These are phyloP conservation scores for Stigmatopora argus DNA, from an alignment of 2,113 vertebrate species.

Conservation along the genomic window DNA sequence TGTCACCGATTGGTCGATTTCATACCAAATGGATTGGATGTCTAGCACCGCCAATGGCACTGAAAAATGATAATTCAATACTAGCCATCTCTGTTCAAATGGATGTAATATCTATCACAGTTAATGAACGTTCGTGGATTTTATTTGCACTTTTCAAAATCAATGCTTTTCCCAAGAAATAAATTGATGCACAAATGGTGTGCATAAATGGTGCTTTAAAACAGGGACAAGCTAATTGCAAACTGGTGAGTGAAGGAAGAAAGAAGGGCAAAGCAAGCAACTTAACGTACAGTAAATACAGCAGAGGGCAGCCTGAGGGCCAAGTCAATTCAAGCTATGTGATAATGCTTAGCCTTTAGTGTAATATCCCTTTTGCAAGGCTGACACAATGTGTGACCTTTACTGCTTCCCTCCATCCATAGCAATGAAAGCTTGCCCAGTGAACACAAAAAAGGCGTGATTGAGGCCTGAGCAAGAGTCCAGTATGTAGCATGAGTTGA, in stretches of 20 bases:
- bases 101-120: no score
- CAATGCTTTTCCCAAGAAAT: background rate
- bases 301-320: conserved; percentile 10
- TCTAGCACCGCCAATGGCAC: no score
- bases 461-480: conserved; percentile 1
- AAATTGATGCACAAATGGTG: background rate
- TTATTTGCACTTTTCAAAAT: no score
- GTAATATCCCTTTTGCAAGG: conserved; percentile 16
- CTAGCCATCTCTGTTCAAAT: no score
- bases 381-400: conserved; percentile 35
- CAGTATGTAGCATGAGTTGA: conserved; percentile 15
- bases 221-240: background rate
- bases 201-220: background rate
- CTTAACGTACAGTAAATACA: conserved; percentile 30
- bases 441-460: conserved; percentile 4
- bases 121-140: no score
- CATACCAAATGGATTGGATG: no score
- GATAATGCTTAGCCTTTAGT: conserved; percentile 16
- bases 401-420: conserved; percentile 18
- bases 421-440: conserved; percentile 18
- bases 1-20: no score
- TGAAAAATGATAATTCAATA: no score
- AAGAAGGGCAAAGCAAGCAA: background rate
- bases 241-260: background rate
- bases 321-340: conserved; percentile 12